These are phyloP conservation scores for Sturmia bella DNA, from an alignment of 2,888 invertebrate species.

Conservation along the genomic window DNA sequence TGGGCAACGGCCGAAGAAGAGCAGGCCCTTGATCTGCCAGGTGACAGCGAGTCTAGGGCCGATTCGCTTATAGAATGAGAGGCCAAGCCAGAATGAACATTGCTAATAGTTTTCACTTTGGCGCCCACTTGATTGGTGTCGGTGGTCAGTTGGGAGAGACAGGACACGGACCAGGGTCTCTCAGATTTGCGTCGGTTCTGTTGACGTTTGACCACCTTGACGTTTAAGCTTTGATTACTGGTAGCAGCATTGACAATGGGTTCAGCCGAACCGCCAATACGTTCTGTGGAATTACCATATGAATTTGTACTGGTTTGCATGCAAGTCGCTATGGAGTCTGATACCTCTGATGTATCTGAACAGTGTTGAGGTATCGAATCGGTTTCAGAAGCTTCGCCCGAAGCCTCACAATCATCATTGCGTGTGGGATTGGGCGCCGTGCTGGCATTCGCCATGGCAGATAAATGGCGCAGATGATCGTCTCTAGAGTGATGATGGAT, in stretches of 20 bases:
- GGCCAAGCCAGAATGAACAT: conserved; percentile 83
- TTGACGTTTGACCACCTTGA: conserved; percentile 84
- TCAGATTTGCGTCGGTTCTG: conserved; percentile 81
- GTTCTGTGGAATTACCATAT: conserved; percentile 83
- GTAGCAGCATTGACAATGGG: conserved; percentile 79
- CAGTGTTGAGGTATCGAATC: conserved; percentile 84
- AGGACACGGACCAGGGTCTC: conserved; percentile 95
- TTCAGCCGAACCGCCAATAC: conserved; percentile 84
- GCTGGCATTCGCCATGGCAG: conserved; percentile 1
- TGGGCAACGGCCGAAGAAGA: conserved; percentile 75
- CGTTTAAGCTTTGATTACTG: conserved; percentile 79
- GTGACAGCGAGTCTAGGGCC: conserved; percentile 89
- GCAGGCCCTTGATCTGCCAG: conserved; percentile 78
- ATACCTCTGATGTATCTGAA: conserved; percentile 90
- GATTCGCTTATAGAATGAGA: conserved; percentile 95
- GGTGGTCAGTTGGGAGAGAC: conserved; percentile 88
- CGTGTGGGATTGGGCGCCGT: conserved; percentile 54
- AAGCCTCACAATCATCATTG: conserved; percentile 88
- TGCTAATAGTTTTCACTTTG: conserved; percentile 74
- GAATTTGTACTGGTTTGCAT: conserved; percentile 83
- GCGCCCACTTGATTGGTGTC: conserved; percentile 78
- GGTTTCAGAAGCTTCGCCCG: conserved; percentile 90
- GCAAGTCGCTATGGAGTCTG: conserved; percentile 88
- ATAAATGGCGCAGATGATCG: conserved; percentile 34
- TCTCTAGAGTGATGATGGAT: conserved; percentile 55